Evolutionary conservation across 2,113 vertebrate species (phyloP).

Genomic region (Epinephelus lanceolatus): DNA sequence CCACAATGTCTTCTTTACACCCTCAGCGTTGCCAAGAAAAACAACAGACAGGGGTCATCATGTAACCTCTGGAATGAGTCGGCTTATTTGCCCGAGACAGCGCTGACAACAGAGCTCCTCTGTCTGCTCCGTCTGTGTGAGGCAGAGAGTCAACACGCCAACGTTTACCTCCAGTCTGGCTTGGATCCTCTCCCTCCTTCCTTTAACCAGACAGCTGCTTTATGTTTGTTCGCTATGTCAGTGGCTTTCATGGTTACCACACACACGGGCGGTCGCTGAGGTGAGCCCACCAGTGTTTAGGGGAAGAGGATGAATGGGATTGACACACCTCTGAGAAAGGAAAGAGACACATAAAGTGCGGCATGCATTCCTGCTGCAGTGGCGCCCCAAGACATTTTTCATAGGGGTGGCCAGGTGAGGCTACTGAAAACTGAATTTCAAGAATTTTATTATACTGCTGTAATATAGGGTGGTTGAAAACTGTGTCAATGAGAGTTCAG

Average conservation of each 20-base stretch:
- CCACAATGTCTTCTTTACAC: conserved; percentile 28
- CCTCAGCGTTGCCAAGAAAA: background rate
- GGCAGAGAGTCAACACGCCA: conserved; percentile 65
- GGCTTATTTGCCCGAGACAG: conserved; percentile 40
- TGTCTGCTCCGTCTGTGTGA: conserved; percentile 66
- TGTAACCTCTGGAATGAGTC: conserved; percentile 46
- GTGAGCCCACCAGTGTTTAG: conserved; percentile 31
- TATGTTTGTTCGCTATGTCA: conserved; percentile 72
- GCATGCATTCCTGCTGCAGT: background rate
- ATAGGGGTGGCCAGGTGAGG: no score
- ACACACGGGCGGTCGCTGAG: conserved; percentile 39
- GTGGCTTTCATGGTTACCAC: conserved; percentile 66
- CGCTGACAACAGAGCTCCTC: conserved; percentile 60
- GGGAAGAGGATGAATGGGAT: conserved; percentile 62
- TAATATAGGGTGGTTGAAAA: no score
- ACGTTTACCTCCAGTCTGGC: conserved; percentile 74
- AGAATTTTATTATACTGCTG: no score
- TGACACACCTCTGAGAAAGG: conserved; percentile 55
- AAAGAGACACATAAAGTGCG: conserved; percentile 37
- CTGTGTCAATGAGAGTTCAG: no score
- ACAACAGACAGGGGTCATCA: conserved; percentile 35
- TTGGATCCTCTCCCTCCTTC: conserved; percentile 51
- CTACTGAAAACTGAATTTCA: no score
- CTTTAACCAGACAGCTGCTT: conserved; percentile 69
- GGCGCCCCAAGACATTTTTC: no score